A percentile compares a stretch with the other conserved stretches of the same genome.
Evolutionary conservation across 2,113 vertebrate genomes (phyloP).

Genomic region (Neolamprologus falcicula): DNA sequence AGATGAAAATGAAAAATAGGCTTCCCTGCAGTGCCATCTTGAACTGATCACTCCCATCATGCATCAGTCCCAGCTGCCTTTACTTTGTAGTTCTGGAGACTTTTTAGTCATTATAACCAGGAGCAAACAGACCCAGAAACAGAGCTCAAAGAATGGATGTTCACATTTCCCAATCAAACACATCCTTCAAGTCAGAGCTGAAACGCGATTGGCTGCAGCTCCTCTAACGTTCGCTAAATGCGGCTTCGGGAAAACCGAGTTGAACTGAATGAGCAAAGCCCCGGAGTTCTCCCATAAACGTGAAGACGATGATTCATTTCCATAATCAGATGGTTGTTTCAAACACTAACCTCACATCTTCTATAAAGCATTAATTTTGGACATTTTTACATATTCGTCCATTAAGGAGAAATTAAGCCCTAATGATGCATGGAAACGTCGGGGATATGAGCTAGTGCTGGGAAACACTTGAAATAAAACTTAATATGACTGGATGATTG

Average conservation of each 20-base stretch:
- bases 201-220: background rate
- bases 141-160: background rate
- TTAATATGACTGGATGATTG: background rate
- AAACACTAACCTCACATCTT: background rate
- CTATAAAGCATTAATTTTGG: background rate
- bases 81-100: conserved; percentile 11
- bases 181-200: background rate
- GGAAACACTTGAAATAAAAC: background rate
- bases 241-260: background rate
- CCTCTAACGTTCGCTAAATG: background rate
- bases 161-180: background rate
- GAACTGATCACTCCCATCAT: conserved; percentile 44
- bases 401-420: background rate
- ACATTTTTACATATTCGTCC: background rate
- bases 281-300: background rate
- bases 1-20: conserved; percentile 27
- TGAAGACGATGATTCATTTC: background rate
- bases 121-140: background rate
- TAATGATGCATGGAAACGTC: background rate
- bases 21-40: conserved; percentile 34
- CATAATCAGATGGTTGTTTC: background rate
- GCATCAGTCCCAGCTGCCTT: conserved; percentile 35
- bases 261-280: background rate
- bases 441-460: background rate
- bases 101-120: conserved; percentile 1